These are phyloP conservation scores for Ischnus inquisitorius DNA, from an alignment of 2,888 invertebrate genomes.

Conservation along the genomic window DNA sequence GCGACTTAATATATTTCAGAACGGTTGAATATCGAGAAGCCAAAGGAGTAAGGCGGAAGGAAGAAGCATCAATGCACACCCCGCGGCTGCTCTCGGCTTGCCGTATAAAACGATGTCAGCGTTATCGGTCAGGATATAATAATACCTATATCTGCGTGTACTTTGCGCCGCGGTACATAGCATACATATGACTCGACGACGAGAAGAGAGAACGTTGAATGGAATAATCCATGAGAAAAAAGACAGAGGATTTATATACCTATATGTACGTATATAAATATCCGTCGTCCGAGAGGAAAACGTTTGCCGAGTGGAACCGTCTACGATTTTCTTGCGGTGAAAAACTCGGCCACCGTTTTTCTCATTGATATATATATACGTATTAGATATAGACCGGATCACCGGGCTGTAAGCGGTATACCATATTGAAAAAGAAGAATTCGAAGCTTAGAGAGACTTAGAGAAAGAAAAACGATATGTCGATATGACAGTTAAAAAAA, in stretches of 20 bases:
- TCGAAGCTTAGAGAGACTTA: not conserved
- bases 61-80: slow-evolving; percentile 36
- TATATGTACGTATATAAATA: not conserved
- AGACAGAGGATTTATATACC: not conserved
- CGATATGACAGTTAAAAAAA: no score
- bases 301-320: slow-evolving; percentile 22
- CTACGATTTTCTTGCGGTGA: slow-evolving; percentile 2
- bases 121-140: slow-evolving; percentile 44
- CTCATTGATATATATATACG: not conserved
- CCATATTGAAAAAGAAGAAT: not conserved
- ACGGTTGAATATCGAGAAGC: slow-evolving; percentile 51
- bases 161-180: slow-evolving; percentile 1
- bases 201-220: not conserved
- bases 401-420: not conserved
- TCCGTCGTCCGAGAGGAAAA: slow-evolving; percentile 10
- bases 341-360: slow-evolving; percentile 1
- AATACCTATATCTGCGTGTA: slow-evolving; percentile 31
- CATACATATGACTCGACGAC: not conserved
- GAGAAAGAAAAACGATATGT: not conserved
- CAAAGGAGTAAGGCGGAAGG: slow-evolving; percentile 16
- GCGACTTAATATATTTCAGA: slow-evolving; percentile 58
- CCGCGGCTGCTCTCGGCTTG: slow-evolving; percentile 15
- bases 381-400: slow-evolving; percentile 1
- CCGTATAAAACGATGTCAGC: slow-evolving; percentile 53
- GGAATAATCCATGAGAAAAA: not conserved